A percentile compares a stretch with the other conserved stretches of the same genome.
Evolutionary conservation across 1,140 invertebrate genomes (phyloP).

Genomic region (Trichonephila inaurata): DNA sequence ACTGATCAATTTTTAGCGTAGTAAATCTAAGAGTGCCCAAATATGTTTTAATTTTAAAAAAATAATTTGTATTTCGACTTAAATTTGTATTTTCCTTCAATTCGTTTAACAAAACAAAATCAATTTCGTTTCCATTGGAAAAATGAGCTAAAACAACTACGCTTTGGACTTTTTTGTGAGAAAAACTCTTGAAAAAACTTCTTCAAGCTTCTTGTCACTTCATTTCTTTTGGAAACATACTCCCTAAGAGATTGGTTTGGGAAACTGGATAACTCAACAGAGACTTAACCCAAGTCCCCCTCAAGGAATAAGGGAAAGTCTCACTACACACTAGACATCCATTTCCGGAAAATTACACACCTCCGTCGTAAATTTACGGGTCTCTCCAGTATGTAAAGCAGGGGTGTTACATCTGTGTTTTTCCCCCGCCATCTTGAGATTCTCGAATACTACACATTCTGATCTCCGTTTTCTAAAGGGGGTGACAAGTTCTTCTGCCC

Average conservation of each 20-base stretch:
- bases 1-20: too few relatives aligned
- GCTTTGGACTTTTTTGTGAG: too few relatives aligned
- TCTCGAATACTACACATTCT: not conserved
- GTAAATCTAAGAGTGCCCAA: too few relatives aligned
- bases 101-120: too few relatives aligned
- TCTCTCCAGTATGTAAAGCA: conserved; percentile 42
- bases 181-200: too few relatives aligned
- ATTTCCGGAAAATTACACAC: conserved; percentile 58
- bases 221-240: too few relatives aligned
- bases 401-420: conserved; percentile 50
- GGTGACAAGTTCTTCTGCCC: not conserved
- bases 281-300: not conserved
- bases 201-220: too few relatives aligned
- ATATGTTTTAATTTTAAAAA: too few relatives aligned
- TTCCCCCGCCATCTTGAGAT: conserved; percentile 13
- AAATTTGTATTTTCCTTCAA: too few relatives aligned
- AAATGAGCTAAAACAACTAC: too few relatives aligned
- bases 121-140: too few relatives aligned
- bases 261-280: not conserved
- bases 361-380: conserved; percentile 33
- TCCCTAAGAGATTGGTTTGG: not conserved
- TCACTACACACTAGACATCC: conserved; percentile 25
- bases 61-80: too few relatives aligned
- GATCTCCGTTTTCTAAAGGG: conserved; percentile 38
- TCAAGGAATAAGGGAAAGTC: not conserved